These are phyloP conservation scores for Notocelia uddmanniana DNA, from an alignment of 2,888 invertebrate species.

Conservation along the genomic window DNA sequence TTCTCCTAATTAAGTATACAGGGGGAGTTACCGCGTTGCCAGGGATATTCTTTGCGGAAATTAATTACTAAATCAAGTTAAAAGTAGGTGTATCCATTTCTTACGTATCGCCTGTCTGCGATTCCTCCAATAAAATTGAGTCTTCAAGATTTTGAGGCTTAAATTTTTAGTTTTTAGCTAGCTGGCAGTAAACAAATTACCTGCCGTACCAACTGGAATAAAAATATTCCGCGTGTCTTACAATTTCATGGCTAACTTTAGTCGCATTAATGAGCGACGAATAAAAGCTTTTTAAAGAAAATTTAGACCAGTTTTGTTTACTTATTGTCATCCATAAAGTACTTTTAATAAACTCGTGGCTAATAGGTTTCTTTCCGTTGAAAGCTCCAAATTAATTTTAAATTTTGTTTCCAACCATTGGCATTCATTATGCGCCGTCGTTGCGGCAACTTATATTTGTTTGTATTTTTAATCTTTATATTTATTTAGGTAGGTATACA, in stretches of 20 bases:
- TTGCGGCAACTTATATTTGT: no score
- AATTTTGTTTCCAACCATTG: slow-evolving; percentile 39
- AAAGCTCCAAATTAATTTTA: slow-evolving; percentile 34
- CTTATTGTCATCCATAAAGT: slow-evolving; percentile 33
- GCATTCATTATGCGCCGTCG: slow-evolving; percentile 31
- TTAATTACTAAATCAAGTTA: no score
- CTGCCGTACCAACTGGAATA: background rate
- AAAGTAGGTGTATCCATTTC: no score
- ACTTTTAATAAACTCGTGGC: slow-evolving; percentile 30
- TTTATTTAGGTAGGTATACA: slow-evolving; percentile 3
- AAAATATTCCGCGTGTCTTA: background rate
- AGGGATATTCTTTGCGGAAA: no score
- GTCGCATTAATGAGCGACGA: slow-evolving; percentile 19
- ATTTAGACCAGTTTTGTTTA: slow-evolving; percentile 17
- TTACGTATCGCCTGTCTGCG: no score
- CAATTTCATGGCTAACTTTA: slow-evolving; percentile 5
- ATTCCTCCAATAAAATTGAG: no score
- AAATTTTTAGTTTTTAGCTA: background rate
- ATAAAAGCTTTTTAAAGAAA: slow-evolving; percentile 37
- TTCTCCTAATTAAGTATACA: no score
- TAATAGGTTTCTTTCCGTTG: slow-evolving; percentile 31
- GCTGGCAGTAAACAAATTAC: background rate
- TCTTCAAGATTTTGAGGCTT: no score
- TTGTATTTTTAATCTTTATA: slow-evolving; percentile 25
- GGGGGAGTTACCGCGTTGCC: no score